phyloP scores from a whole-genome alignment of 2,797 vertebrate species.

The Tapera naevia region DNA sequence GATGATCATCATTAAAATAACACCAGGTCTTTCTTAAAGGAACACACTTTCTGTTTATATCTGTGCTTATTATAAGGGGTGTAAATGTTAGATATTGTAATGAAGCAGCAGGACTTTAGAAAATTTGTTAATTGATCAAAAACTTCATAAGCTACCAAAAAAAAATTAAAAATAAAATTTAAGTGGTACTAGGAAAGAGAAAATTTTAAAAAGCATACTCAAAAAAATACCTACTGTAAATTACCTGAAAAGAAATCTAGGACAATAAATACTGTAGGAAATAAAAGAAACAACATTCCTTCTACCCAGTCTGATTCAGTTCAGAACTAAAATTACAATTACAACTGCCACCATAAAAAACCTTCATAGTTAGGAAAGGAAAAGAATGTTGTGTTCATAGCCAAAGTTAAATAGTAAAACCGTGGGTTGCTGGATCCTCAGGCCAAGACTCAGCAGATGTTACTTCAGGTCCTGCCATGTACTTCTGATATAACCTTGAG shows the following conservation, averaged over 20 bases:
- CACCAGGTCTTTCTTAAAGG: not conserved
- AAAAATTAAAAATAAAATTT: not conserved
- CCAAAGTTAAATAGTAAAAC: not conserved
- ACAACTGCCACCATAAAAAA: not conserved
- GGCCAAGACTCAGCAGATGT: not conserved
- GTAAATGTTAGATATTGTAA: not conserved
- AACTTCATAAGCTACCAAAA: not conserved
- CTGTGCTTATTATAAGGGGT: not conserved
- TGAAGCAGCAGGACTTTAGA: not conserved
- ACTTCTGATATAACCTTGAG: not conserved
- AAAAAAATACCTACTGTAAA: not conserved
- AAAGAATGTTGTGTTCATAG: not conserved
- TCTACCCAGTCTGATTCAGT: not conserved
- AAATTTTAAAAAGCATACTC: not conserved
- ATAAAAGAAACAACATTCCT: not conserved
- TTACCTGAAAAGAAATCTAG: not conserved
- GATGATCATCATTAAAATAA: constrained; percentile 8
- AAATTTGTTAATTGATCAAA: not conserved
- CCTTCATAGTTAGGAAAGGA: not conserved
- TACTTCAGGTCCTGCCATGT: not conserved
- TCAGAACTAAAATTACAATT: not conserved
- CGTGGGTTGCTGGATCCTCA: not conserved
- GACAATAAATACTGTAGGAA: not conserved
- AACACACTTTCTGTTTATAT: not conserved
- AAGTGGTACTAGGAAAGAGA: not conserved